phyloP scores from a whole-genome alignment of 2,113 vertebrate genomes.

The Cyanoderma ruficeps region DNA sequence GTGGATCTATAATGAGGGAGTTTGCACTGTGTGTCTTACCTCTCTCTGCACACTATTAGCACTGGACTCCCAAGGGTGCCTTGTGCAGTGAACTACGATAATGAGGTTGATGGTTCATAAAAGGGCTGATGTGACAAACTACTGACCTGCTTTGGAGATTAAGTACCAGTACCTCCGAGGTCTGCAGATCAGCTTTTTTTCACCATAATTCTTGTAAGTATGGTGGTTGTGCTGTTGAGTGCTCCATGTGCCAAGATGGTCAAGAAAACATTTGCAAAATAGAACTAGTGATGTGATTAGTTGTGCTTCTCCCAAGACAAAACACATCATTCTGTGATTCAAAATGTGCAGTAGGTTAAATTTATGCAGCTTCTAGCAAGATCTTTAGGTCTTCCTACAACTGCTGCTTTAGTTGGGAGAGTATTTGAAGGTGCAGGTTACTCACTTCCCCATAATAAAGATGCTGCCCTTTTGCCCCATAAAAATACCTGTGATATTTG shows the following conservation, averaged over 20 bases:
- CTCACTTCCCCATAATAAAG: background rate
- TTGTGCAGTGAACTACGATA: conserved; percentile 65
- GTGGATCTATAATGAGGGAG: conserved; percentile 61
- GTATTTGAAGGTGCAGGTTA: background rate
- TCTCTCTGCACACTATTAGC: conserved; percentile 57
- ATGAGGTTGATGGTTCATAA: conserved; percentile 75
- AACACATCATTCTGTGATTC: background rate
- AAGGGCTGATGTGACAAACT: conserved; percentile 71
- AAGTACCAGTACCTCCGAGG: conserved; percentile 29
- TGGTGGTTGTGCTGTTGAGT: background rate
- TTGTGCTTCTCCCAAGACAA: background rate
- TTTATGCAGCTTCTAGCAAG: background rate
- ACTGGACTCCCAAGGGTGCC: conserved; percentile 47
- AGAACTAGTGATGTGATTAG: background rate
- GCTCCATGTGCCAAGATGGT: background rate
- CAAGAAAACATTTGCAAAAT: background rate
- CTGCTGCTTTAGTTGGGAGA: background rate
- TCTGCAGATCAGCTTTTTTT: conserved; percentile 23
- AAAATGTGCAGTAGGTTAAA: background rate
- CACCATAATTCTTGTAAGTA: background rate
- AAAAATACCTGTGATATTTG: background rate
- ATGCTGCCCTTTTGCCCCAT: background rate
- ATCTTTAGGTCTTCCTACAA: background rate
- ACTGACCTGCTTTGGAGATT: conserved; percentile 63
- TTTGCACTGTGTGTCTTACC: conserved; percentile 49